These are phyloP conservation scores for Pterophyllum scalare DNA, from an alignment of 2,113 vertebrate genomes.

Conservation along the genomic window DNA sequence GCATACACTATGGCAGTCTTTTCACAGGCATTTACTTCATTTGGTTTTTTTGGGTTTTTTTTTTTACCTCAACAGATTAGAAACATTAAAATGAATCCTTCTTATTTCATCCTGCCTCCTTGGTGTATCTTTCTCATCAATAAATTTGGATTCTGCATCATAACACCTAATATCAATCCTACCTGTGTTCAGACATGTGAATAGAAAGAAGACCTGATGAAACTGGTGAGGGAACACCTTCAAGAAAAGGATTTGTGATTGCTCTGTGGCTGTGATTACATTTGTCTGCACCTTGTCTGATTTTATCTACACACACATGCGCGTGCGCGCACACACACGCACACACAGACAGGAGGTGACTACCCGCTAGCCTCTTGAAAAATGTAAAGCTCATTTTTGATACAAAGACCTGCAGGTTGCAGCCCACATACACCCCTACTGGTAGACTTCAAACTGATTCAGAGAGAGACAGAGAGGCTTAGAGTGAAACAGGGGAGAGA, in stretches of 20 bases:
- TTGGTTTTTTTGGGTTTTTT: background rate
- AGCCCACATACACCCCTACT: conserved; percentile 62
- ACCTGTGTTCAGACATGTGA: background rate
- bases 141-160: background rate
- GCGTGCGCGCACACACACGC: background rate
- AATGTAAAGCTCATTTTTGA: conserved; percentile 49
- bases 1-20: background rate
- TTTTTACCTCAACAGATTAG: background rate
- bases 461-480: conserved; percentile 27
- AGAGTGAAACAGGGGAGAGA: conserved; percentile 18
- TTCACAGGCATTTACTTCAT: too few relatives aligned
- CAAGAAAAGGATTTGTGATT: background rate
- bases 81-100: background rate
- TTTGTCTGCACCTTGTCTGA: conserved; percentile 43
- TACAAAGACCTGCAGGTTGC: conserved; percentile 56
- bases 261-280: conserved; percentile 14
- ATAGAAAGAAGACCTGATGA: background rate
- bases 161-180: background rate
- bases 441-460: conserved; percentile 64
- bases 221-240: background rate
- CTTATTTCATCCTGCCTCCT: background rate
- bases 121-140: background rate
- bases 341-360: conserved; percentile 1
- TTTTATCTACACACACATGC: conserved; percentile 35
- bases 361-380: conserved; percentile 56